These are phyloP conservation scores for Plusia festucae DNA, from an alignment of 2,888 invertebrate genomes.

Conservation along the genomic window DNA sequence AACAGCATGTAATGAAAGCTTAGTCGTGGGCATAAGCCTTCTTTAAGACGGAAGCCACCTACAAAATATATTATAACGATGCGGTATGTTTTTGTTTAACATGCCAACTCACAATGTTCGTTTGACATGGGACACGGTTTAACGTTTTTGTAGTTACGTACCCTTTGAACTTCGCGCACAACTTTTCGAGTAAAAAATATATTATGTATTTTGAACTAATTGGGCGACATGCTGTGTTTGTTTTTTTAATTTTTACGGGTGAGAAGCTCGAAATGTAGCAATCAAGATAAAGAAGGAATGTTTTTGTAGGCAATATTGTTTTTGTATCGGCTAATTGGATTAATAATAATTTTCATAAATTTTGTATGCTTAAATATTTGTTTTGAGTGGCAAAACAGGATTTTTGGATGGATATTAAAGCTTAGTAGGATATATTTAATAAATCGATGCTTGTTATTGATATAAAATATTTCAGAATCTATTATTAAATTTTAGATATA, in stretches of 20 bases:
- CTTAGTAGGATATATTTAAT: no score
- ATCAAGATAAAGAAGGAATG: constrained; percentile 49
- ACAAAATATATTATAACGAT: constrained; percentile 58
- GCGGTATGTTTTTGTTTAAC: constrained; percentile 54
- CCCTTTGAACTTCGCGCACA: constrained; percentile 44
- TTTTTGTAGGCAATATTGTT: constrained; percentile 1
- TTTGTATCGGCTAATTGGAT: constrained; percentile 34
- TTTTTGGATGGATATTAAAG: no score
- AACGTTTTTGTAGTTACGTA: constrained; percentile 45
- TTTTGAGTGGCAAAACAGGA: background rate
- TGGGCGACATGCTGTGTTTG: constrained; percentile 56
- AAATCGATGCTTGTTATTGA: no score
- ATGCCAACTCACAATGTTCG: constrained; percentile 38
- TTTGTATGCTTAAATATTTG: background rate
- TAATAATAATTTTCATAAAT: constrained; percentile 6
- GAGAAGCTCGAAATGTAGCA: constrained; percentile 36
- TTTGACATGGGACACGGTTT: constrained; percentile 54
- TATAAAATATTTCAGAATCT: no score
- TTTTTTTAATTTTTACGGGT: constrained; percentile 55
- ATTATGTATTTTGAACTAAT: constrained; percentile 55
- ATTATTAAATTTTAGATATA: no score
- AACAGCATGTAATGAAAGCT: constrained; percentile 53
- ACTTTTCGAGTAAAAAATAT: constrained; percentile 43
- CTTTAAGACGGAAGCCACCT: constrained; percentile 49
- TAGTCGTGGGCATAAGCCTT: constrained; percentile 47